Percentiles rank a stretch among this genome's conserved stretches.
These are phyloP conservation scores for Cinclus mexicanus DNA, from an alignment of 2,113 vertebrate genomes.

Conservation along the genomic window DNA sequence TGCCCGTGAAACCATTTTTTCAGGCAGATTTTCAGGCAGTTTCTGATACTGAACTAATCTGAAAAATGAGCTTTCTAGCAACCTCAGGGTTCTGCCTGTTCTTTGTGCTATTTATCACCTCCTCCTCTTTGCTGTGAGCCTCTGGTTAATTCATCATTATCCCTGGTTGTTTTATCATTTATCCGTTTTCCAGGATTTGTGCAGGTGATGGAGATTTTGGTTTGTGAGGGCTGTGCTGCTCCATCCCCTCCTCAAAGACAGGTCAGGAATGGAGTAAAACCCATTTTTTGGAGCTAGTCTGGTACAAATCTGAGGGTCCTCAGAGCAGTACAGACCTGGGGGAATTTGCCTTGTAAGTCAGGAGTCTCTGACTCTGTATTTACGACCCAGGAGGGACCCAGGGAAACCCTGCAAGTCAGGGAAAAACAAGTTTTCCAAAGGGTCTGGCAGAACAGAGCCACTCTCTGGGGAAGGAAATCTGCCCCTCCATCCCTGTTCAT, in stretches of 20 bases:
- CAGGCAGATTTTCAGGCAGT: not conserved
- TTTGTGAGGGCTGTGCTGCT: not conserved
- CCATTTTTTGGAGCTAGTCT: not conserved
- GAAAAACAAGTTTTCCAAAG: not conserved
- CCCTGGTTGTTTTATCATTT: not conserved
- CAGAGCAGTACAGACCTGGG: not conserved
- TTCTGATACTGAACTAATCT: not conserved
- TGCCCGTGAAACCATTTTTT: not conserved
- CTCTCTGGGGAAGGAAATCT: not conserved
- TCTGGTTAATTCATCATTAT: not conserved
- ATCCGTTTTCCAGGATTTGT: not conserved
- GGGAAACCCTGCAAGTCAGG: not conserved
- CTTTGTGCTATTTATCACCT: not conserved
- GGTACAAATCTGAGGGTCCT: not conserved
- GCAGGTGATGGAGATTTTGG: not conserved
- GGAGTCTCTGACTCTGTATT: not conserved
- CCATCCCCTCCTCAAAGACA: not conserved
- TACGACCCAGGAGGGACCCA: not conserved
- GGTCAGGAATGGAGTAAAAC: not conserved
- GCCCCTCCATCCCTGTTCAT: not conserved
- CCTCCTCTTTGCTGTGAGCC: not conserved
- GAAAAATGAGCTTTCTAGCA: not conserved
- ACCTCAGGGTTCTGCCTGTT: not conserved
- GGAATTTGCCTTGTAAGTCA: not conserved
- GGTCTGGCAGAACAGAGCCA: not conserved